Evolutionary conservation across 2,888 invertebrate genomes (phyloP), one percentile per base, ranked within the genome.

Genomic region (Diogma glabrata): DNA sequence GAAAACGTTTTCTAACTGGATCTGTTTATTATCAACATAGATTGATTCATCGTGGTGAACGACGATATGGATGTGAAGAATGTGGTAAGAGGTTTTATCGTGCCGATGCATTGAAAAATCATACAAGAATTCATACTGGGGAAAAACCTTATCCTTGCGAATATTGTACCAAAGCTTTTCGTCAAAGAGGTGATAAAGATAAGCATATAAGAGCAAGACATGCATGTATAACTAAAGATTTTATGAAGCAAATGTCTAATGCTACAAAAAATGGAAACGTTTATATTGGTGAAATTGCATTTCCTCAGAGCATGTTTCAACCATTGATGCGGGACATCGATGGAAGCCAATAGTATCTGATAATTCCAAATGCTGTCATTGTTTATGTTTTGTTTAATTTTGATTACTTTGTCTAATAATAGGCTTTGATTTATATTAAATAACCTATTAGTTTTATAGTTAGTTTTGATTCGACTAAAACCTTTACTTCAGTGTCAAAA

Each of bases 11-110:
- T 57, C 62, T 79, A 3, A 79, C 79, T 0, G 79, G 79, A 0
- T 79, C 78, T 0, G 79, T 79, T 7, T 79, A 76, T 57, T 79
- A 79, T 60, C 79, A 79, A 57, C 79, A 79, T 59, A 70, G 79
- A 6, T 63, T 79, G 8, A 79, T 79, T 53, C 79, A 79, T 56
- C 75, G 78, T 1, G 78, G 78, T 9, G 79, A 79, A 58, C 69
- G 79, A 40, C 71, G 79, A 51, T 80, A 80, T 57, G 79, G 76
- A 47, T 80, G 80, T 59, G 75, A 77, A 52, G 77, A 78, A 54
- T 80, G 80, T 55, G 74, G 75, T 4, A 79, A 79, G 61, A 67
- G 79, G 4, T 80, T 80, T 58, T 78, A 79, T 58, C 71, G 80
- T 23, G 79, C 80, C 0, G 79, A 79, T 60, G 79, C 79, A 3